Evolutionary conservation across 1,140 invertebrate genomes (phyloP).

Genomic region (Drosophila nasuta): DNA sequence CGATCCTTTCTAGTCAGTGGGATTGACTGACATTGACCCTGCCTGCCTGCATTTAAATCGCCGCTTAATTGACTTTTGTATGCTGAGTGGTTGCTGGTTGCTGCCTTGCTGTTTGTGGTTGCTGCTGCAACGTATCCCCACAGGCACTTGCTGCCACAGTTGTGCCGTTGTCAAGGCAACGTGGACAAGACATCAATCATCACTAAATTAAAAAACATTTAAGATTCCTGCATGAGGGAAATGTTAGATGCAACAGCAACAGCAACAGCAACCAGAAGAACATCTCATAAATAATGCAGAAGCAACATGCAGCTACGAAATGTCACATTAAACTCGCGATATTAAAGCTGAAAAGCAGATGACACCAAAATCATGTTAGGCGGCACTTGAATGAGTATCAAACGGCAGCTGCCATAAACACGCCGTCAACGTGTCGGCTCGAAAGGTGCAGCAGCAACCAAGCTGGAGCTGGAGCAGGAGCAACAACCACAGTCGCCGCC

Average conservation of each 20-base stretch:
- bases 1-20: conserved; percentile 64
- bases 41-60: conserved; percentile 74
- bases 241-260: conserved; percentile 55
- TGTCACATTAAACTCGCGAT: conserved; percentile 82
- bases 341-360: conserved; percentile 83
- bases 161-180: conserved; percentile 69
- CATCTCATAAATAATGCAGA: conserved; percentile 78
- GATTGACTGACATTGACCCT: conserved; percentile 63
- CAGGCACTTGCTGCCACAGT: conserved; percentile 35
- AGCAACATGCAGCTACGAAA: conserved; percentile 60
- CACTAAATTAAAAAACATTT: conserved; percentile 83
- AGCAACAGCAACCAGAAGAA: not conserved
- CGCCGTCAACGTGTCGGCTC: conserved; percentile 55
- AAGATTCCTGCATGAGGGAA: conserved; percentile 67
- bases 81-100: conserved; percentile 2
- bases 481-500: conserved; percentile 26
- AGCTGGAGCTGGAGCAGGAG: not conserved
- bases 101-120: conserved; percentile 22
- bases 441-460: conserved; percentile 34
- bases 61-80: conserved; percentile 76
- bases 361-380: conserved; percentile 83
- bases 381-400: conserved; percentile 83
- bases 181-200: conserved; percentile 82
- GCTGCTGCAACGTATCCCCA: conserved; percentile 65
- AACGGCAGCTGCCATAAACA: conserved; percentile 83